Evolutionary conservation across 2,797 vertebrate genomes (phyloP).

Genomic region (Oreortyx pictus): DNA sequence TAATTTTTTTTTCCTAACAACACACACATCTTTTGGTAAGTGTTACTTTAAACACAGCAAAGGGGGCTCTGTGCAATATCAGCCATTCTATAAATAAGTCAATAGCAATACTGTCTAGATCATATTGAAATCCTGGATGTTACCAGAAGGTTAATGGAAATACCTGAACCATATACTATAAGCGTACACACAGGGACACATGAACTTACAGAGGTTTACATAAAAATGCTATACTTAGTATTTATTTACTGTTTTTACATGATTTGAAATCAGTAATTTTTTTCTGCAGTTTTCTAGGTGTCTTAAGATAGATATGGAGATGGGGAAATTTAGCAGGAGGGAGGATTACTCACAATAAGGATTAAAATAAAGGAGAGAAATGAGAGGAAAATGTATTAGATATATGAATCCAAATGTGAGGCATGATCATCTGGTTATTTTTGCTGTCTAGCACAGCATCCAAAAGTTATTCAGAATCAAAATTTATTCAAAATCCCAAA

Average conservation of each 20-base stretch:
- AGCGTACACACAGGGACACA: accelerated
- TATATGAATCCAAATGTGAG: not conserved
- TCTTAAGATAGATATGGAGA: not conserved
- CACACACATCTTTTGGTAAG: accelerated
- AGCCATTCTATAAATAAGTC: not conserved
- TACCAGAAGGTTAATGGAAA: not conserved
- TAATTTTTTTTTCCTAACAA: not conserved
- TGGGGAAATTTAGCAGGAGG: not conserved
- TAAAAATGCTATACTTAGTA: not conserved
- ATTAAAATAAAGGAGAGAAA: not conserved
- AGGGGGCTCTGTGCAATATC: not conserved
- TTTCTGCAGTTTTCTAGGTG: not conserved
- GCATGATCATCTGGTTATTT: not conserved
- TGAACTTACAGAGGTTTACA: not conserved
- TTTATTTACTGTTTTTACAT: not conserved
- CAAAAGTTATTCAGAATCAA: not conserved
- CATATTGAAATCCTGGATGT: not conserved
- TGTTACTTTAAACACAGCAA: not conserved
- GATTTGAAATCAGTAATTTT: not conserved
- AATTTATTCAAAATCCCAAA: conserved; percentile 2
- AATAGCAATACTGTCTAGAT: not conserved
- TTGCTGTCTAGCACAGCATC: not conserved
- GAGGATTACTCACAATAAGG: not conserved
- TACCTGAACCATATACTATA: not conserved
- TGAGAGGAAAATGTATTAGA: not conserved